Evolutionary conservation across 2,797 vertebrate genomes (phyloP).

Genomic region (Fistularia tabacaria): DNA sequence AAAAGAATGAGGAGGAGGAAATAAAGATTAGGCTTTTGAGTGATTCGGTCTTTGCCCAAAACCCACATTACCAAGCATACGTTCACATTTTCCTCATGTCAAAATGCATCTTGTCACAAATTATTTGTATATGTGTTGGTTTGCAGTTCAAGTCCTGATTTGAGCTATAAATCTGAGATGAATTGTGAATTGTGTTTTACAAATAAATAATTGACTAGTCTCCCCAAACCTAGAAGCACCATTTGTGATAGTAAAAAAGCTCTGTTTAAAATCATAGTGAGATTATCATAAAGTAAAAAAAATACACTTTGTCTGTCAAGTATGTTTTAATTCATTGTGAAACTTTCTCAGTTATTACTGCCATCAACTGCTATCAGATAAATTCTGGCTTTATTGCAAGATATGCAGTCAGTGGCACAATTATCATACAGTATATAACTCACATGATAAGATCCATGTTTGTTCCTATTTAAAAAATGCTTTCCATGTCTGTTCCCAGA

Average conservation of each 20-base stretch:
- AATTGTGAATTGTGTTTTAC: constrained; percentile 56
- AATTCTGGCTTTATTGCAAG: too few relatives aligned
- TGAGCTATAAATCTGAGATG: constrained; percentile 47
- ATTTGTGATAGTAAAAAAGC: background rate
- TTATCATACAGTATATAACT: too few relatives aligned
- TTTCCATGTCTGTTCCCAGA: too few relatives aligned
- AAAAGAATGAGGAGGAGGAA: constrained; percentile 48
- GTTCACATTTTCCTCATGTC: constrained; percentile 35
- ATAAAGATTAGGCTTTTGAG: constrained; percentile 56
- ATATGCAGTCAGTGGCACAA: too few relatives aligned
- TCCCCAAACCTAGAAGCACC: constrained; percentile 33
- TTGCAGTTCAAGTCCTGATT: constrained; percentile 41
- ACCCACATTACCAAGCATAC: constrained; percentile 12
- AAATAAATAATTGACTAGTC: constrained; percentile 47
- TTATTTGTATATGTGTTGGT: constrained; percentile 56
- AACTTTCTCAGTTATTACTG: too few relatives aligned
- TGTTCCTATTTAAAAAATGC: too few relatives aligned
- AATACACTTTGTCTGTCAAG: too few relatives aligned
- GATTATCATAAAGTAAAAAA: too few relatives aligned
- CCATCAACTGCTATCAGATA: too few relatives aligned
- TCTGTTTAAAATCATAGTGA: background rate
- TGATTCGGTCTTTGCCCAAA: constrained; percentile 28
- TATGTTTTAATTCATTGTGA: too few relatives aligned
- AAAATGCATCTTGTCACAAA: constrained; percentile 52
- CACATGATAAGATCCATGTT: too few relatives aligned